phyloP scores from a whole-genome alignment of 1,140 invertebrate species.

The Trichoplusia ni region DNA sequence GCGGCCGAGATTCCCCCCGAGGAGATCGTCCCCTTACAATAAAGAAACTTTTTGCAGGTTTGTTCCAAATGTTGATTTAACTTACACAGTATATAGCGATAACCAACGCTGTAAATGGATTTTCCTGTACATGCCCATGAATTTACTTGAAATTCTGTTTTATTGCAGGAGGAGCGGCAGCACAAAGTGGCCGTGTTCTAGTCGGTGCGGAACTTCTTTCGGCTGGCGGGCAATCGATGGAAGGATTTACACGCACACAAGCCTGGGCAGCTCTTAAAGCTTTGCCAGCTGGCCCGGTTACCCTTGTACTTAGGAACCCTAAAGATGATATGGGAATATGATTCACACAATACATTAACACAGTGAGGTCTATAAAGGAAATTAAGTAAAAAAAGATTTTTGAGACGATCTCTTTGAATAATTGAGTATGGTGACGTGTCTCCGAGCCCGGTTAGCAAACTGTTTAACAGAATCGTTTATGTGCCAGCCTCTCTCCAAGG shows the following conservation, averaged over 20 bases:
- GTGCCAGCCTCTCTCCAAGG: neutral
- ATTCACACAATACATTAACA: neutral
- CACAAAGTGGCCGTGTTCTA: slow-evolving; percentile 91
- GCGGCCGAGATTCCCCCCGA: slow-evolving; percentile 93
- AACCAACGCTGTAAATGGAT: neutral
- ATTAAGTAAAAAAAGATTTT: slow-evolving; percentile 3
- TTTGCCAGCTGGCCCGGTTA: slow-evolving; percentile 90
- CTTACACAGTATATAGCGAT: neutral
- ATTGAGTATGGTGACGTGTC: slow-evolving; percentile 9
- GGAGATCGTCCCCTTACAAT: slow-evolving; percentile 93
- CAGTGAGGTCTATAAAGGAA: neutral
- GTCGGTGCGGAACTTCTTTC: slow-evolving; percentile 93
- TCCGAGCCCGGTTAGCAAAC: slow-evolving; percentile 7
- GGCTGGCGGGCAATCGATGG: slow-evolving; percentile 91
- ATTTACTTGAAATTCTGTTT: too few relatives aligned
- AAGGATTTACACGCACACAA: slow-evolving; percentile 93
- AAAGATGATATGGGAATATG: slow-evolving; percentile 25
- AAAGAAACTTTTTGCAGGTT: slow-evolving; percentile 96
- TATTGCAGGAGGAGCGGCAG: slow-evolving; percentile 92
- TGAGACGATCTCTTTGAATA: slow-evolving; percentile 11
- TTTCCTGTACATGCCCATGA: too few relatives aligned
- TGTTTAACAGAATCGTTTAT: slow-evolving; percentile 9
- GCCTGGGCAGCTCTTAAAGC: slow-evolving; percentile 97
- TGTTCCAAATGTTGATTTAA: slow-evolving; percentile 33
- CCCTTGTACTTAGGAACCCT: slow-evolving; percentile 71